Base-by-base conservation (phyloP, 1,140 invertebrate species). In the Hyposmocoma kahamanoa region DNA sequence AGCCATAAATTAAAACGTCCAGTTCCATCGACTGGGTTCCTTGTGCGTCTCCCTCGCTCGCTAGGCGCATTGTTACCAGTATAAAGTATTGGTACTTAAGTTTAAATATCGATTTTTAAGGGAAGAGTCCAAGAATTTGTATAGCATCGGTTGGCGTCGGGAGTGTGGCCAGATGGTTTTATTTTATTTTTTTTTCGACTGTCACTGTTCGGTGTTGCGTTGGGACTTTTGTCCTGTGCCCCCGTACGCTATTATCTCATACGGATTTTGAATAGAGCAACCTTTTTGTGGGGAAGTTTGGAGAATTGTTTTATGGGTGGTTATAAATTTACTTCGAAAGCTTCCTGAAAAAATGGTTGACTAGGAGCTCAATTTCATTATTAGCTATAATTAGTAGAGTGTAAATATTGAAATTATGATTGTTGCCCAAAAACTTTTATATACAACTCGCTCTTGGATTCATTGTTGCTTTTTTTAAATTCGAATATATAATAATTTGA, bases 1-100 rank as follows among this genome's bases (percentile, higher is more conserved):
- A 43, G 63, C 65, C 79, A 81, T 84, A 84, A 84, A 84, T 83
- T 83, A 84, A 78, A 80, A 82, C 56, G 78, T 79, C 71, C 73
- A 65, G 66, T 71, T 69, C 62, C 58, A 61, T 49, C 44, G 59
- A 41, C 65, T 60, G n/a, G n/a, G 44, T 67, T 67, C 67, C 56
- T 56, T 53, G 34, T 46, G 39, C 54, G 53, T 73, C 70, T 73
- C 71, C 43, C 51, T 79, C 69, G 46, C 72, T 66, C 72, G 47
- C 52, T 53, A 34, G 30, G 51, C 49, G 50, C 47, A 77, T 67
- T 76, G 63, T 76, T 56, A 57, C 64, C 58, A 53, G n/a, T n/a
- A 53, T 63, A 72, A 68, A 60, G 67, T 70, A 73, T 77, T 72
- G 73, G 69, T 76, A 78, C 73, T 77, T 80, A 72, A 76, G 46